phyloP scores from a whole-genome alignment of 2,888 invertebrate species.

The Diarsia dahlii region DNA sequence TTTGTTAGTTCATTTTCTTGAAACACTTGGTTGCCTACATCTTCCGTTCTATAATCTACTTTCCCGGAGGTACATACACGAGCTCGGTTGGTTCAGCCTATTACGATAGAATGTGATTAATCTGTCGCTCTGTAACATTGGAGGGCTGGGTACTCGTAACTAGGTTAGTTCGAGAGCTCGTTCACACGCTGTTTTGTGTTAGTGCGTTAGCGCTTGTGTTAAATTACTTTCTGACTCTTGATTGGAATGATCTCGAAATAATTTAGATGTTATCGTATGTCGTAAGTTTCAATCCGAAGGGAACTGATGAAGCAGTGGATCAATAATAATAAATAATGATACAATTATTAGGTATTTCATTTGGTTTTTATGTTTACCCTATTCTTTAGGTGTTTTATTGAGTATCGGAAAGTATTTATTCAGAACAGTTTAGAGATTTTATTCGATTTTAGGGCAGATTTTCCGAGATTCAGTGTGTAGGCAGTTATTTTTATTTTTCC shows the following conservation, averaged over 20 bases:
- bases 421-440: not conserved
- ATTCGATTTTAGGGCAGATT: not conserved
- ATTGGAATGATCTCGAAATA: not conserved
- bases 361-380: not conserved
- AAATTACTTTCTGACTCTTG: not conserved
- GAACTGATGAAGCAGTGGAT: too few species aligned
- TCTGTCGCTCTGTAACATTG: conserved; percentile 3
- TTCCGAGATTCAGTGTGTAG: not conserved
- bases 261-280: not conserved
- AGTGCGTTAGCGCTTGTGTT: not conserved
- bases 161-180: not conserved
- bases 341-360: not conserved
- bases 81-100: not conserved
- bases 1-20: too few species aligned
- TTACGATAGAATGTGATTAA: conserved; percentile 9
- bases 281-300: not conserved
- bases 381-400: not conserved
- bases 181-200: not conserved
- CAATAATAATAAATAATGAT: not conserved
- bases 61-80: not conserved
- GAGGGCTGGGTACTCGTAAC: not conserved
- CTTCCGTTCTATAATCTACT: not conserved
- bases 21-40: not conserved
- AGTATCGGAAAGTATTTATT: not conserved
- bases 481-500: not conserved